These are phyloP conservation scores for Diadegma fenestrale DNA, from an alignment of 2,888 invertebrate species.

Conservation along the genomic window DNA sequence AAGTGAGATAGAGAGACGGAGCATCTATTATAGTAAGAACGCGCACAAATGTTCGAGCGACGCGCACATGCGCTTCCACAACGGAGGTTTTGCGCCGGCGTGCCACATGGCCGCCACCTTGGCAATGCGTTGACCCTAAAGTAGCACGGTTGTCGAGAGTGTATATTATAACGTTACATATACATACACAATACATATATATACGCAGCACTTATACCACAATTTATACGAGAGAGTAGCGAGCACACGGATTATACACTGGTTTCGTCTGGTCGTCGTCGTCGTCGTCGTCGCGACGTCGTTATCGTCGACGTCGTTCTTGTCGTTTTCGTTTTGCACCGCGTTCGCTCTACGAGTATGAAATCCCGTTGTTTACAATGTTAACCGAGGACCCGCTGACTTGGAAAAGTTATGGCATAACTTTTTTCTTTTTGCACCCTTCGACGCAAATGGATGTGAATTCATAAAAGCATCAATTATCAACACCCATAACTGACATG, in stretches of 20 bases:
- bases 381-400: constrained; percentile 35
- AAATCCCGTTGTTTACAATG: constrained; percentile 49
- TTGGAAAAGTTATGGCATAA: not conserved
- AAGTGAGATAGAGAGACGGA: constrained; percentile 17
- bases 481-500: not conserved
- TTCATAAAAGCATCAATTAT: constrained; percentile 62
- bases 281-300: constrained; percentile 50
- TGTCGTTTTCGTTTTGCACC: constrained; percentile 39
- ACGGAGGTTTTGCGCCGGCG: constrained; percentile 78
- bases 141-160: constrained; percentile 72
- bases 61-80: constrained; percentile 72
- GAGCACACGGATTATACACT: constrained; percentile 30
- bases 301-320: constrained; percentile 41
- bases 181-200: not conserved
- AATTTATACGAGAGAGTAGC: constrained; percentile 41
- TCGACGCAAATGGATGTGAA: constrained; percentile 53
- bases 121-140: constrained; percentile 84
- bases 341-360: constrained; percentile 13
- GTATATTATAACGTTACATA: constrained; percentile 47
- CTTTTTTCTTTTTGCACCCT: constrained; percentile 35
- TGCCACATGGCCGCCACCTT: constrained; percentile 83
- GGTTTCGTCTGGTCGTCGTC: constrained; percentile 43
- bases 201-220: constrained; percentile 27
- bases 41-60: constrained; percentile 49
- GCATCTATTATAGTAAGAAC: constrained; percentile 17